Evolutionary conservation across 2,888 invertebrate species (phyloP).

Genomic region (Agapostemon virescens): DNA sequence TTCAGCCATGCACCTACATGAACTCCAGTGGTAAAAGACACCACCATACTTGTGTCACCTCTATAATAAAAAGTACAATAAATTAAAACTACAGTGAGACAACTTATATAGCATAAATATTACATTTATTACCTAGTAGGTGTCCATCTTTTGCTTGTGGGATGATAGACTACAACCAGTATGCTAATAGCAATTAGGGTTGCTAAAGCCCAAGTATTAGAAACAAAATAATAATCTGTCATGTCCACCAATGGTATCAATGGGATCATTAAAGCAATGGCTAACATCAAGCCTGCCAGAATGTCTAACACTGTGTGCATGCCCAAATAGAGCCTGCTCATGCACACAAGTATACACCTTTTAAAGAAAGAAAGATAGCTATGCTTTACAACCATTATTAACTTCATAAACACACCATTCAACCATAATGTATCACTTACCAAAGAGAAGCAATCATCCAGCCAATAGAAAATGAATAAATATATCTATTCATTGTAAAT

Average conservation of each 20-base stretch:
- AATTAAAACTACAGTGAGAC: not conserved
- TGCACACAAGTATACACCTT: conserved; percentile 89
- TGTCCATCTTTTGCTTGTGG: conserved; percentile 92
- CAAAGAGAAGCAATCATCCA: conserved; percentile 84
- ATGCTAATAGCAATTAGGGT: conserved; percentile 85
- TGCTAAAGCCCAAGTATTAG: conserved; percentile 85
- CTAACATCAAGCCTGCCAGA: conserved; percentile 88
- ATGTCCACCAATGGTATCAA: conserved; percentile 88
- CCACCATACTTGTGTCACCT: conserved; percentile 94
- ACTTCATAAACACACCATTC: conserved; percentile 9
- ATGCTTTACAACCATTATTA: conserved; percentile 22
- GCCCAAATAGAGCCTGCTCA: conserved; percentile 93
- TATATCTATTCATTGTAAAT: conserved; percentile 90
- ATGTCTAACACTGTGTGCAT: conserved; percentile 96
- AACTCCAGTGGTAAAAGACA: conserved; percentile 91
- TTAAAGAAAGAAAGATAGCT: conserved; percentile 54
- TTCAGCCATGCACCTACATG: conserved; percentile 91
- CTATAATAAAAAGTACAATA: conserved; percentile 81
- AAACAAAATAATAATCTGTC: conserved; percentile 87
- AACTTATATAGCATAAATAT: not conserved
- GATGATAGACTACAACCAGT: conserved; percentile 88
- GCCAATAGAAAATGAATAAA: conserved; percentile 85
- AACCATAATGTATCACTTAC: conserved; percentile 73
- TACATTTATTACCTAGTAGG: conserved; percentile 87
- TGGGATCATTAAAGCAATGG: conserved; percentile 86